phyloP scores from a whole-genome alignment of 2,888 invertebrate species.

The Uloborus plumipes region DNA sequence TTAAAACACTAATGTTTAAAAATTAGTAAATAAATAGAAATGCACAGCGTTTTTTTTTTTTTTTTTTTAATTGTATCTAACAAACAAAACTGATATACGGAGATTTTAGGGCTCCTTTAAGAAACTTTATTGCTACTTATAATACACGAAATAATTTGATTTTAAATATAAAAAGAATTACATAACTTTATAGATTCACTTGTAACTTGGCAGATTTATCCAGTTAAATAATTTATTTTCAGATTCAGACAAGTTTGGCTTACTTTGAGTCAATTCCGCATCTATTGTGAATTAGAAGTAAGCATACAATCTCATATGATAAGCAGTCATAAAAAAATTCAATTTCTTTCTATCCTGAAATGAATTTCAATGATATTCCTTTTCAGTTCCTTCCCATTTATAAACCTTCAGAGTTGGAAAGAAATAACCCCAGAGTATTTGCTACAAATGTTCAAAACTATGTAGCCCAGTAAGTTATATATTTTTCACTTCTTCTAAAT shows the following conservation, averaged over 20 bases:
- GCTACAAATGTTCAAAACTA: slow-evolving; percentile 70
- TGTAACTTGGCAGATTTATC: not conserved
- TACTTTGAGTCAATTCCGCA: slow-evolving; percentile 88
- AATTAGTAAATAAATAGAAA: no score
- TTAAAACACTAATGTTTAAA: no score
- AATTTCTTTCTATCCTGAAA: not conserved
- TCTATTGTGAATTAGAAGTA: slow-evolving; percentile 79
- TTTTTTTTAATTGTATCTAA: no score
- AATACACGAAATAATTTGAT: no score
- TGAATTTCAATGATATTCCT: not conserved
- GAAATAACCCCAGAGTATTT: slow-evolving; percentile 70
- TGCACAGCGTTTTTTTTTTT: no score
- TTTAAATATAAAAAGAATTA: no score
- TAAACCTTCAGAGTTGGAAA: slow-evolving; percentile 70
- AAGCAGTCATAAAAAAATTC: not conserved
- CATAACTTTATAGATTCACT: no score
- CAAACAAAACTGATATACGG: no score
- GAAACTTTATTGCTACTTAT: no score
- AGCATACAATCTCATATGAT: slow-evolving; percentile 28
- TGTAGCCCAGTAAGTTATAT: slow-evolving; percentile 67
- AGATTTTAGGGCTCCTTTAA: no score
- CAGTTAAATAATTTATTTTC: slow-evolving; percentile 68
- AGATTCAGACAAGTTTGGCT: slow-evolving; percentile 88
- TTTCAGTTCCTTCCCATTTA: slow-evolving; percentile 69
- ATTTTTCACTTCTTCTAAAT: not conserved